These are phyloP conservation scores for Parauchenoglanis ngamensis DNA, from an alignment of 2,797 vertebrate species.

Conservation along the genomic window DNA sequence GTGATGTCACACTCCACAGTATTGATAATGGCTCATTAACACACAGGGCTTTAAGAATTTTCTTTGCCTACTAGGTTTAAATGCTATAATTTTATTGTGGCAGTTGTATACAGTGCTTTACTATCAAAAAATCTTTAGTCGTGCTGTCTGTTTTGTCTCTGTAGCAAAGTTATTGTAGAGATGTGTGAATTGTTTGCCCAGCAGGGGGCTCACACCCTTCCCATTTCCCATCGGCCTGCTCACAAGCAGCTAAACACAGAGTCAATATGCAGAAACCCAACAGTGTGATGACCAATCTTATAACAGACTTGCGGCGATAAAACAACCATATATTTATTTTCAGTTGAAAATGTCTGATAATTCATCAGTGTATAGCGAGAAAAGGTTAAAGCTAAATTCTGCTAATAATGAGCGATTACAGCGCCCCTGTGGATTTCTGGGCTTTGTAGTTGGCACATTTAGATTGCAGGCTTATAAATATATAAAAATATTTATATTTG, in stretches of 20 bases:
- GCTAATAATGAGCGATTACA: neutral
- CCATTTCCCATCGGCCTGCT: neutral
- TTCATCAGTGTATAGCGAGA: too few relatives aligned
- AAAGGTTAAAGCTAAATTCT: neutral
- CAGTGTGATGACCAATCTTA: neutral
- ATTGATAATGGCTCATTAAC: neutral
- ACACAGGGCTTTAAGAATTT: neutral
- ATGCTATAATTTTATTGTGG: neutral
- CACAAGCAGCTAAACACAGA: neutral
- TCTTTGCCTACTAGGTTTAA: neutral
- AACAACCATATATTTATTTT: neutral
- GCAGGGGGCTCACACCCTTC: neutral
- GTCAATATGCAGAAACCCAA: slow-evolving; percentile 13
- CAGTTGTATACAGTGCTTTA: neutral
- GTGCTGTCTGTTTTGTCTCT: neutral
- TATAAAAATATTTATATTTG: slow-evolving; percentile 14
- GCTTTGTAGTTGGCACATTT: neutral
- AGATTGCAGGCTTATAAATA: neutral
- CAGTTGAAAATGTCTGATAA: neutral
- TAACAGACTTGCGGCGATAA: neutral
- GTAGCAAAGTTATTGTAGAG: neutral
- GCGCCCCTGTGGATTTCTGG: neutral
- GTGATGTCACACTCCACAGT: neutral
- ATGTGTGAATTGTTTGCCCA: neutral
- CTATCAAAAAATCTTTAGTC: neutral